Evolutionary conservation across 53 echinoderm and acorn worm genomes (phyloP), one percentile per base, ranked within the genome.

Genomic region (Astropecten irregularis): DNA sequence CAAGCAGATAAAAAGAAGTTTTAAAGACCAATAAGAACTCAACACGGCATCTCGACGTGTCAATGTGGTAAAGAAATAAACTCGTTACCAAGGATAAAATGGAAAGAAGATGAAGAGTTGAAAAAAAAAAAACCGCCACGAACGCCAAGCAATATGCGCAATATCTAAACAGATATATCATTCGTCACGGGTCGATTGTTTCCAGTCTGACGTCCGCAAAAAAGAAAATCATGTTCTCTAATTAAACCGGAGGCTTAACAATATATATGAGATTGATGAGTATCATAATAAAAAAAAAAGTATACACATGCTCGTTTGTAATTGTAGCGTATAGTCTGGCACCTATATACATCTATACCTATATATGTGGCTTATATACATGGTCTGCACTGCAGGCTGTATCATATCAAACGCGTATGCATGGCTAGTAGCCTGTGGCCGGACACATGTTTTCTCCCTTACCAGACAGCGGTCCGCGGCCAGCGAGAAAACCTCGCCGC

Each of bases 401-500:
- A n/a, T n/a, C n/a, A n/a, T n/a, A n/a, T n/a, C n/a, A n/a, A n/a
- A n/a, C n/a, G n/a, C n/a, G n/a, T n/a, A 79, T 79, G 79, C 79
- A 10, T 79, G 79, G 79, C 79, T 47, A 62, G 62, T 26, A 3
- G 79, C 33, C 60, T 79, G 79, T 59, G 22, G 46, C 79, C 31
- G n/a, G 40, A 79, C 79, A 79, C 79, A 62, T 79, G 79, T 79
- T 79, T 79, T 79, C 62, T 79, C 79, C 14, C 61, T 79, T 16
- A 26, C 16, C 6, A n/a, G 21, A 9, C 28, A 25, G 23, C 54
- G 22, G 36, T 38, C 3, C 20, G 25, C 22, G 38, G 49, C 29
- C 20, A 31, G 50, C 25, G 40, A n/a, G 40, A 57, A 76, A 4
- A 13, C 14, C 25, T 56, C 37, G 27, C 79, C 79, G 79, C 47